Evolutionary conservation across 2,888 invertebrate species (phyloP).

Genomic region (Alcis repandata): DNA sequence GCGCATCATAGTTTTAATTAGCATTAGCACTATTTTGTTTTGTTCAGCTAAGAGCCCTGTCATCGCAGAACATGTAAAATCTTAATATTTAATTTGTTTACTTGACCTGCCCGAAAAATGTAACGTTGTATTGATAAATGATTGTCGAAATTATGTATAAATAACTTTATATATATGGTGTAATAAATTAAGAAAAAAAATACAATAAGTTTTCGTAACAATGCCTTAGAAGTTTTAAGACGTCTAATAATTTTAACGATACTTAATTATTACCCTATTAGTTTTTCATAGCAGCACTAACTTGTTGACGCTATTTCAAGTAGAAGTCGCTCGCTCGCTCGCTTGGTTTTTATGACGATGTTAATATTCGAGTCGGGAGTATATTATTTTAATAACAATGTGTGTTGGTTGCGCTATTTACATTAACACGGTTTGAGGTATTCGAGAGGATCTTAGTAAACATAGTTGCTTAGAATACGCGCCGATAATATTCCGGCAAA

Average conservation of each 20-base stretch:
- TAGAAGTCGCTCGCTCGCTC: constrained; percentile 41
- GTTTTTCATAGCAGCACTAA: constrained; percentile 46
- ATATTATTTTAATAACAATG: constrained; percentile 72
- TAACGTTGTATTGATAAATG: constrained; percentile 77
- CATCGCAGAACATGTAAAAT: constrained; percentile 41
- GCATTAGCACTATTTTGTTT: constrained; percentile 67
- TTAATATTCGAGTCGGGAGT: constrained; percentile 52
- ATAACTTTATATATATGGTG: constrained; percentile 85
- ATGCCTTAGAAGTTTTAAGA: constrained; percentile 83
- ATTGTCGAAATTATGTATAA: constrained; percentile 85
- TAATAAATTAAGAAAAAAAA: constrained; percentile 84
- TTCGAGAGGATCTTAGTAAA: constrained; percentile 71
- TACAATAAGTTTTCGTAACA: constrained; percentile 84
- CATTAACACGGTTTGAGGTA: constrained; percentile 81
- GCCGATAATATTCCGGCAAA: constrained; percentile 71
- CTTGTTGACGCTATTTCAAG: constrained; percentile 48
- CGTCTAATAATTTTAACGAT: constrained; percentile 67
- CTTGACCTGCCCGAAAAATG: constrained; percentile 77
- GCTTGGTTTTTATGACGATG: constrained; percentile 38
- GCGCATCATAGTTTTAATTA: constrained; percentile 59
- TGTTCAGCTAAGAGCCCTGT: constrained; percentile 64
- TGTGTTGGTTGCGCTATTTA: constrained; percentile 77
- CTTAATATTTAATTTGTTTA: constrained; percentile 63
- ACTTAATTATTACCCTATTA: constrained; percentile 69
- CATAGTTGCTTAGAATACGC: constrained; percentile 76